Evolutionary conservation across 1,140 invertebrate genomes (phyloP).

Genomic region (Batillaria attramentaria): DNA sequence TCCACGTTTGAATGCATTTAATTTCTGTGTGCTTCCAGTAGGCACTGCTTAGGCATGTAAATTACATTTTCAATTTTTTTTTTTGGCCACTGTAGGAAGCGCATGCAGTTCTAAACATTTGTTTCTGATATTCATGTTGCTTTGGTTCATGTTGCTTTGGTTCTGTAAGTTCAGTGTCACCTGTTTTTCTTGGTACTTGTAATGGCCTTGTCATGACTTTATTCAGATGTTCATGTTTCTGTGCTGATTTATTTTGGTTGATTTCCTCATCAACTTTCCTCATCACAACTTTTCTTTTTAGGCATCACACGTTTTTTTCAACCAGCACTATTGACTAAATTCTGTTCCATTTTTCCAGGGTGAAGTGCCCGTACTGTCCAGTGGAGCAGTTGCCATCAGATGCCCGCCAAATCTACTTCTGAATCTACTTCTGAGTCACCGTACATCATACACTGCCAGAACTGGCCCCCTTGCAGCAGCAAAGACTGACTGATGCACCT

Average conservation of each 20-base stretch:
- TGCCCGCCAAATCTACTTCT: constrained; percentile 94
- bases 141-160: too few species aligned
- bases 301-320: background rate
- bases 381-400: constrained; percentile 95
- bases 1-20: too few species aligned
- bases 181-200: background rate
- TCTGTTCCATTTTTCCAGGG: constrained; percentile 74
- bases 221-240: background rate
- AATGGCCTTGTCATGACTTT: background rate
- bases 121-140: too few species aligned
- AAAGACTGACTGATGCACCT: too few species aligned
- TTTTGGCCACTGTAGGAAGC: too few species aligned
- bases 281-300: background rate
- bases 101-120: too few species aligned
- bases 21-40: too few species aligned
- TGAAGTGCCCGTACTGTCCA: constrained; percentile 99
- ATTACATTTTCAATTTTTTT: too few species aligned
- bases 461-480: too few species aligned
- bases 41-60: too few species aligned
- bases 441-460: too few species aligned
- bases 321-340: background rate
- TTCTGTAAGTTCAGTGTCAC: background rate
- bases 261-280: background rate
- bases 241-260: background rate
- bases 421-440: too few species aligned